Conservation (phyloP, 2,888 invertebrate genomes). For the Drosophila nr. medialis region DNA sequence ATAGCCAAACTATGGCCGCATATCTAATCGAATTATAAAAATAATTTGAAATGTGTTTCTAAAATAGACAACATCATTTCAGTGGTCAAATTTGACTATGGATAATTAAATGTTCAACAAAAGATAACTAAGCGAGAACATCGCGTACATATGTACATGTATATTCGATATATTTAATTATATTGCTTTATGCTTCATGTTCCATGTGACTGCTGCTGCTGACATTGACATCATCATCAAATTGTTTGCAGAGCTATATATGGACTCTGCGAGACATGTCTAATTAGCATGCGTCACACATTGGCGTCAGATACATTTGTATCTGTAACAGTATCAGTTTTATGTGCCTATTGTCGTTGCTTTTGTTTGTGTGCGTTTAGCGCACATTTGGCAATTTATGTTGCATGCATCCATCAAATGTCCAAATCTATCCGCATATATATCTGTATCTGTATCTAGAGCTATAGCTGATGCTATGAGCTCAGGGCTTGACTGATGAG, state of each 20-base stretch:
- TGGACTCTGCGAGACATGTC: conserved; percentile 21
- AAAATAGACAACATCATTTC: conserved; percentile 12
- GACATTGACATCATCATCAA: conserved; percentile 38
- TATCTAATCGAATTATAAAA: conserved; percentile 26
- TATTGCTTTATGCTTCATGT: conserved; percentile 1
- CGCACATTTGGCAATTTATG: conserved; percentile 55
- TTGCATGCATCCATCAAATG: conserved; percentile 63
- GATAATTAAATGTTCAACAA: not conserved
- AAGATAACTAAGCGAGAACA: not conserved
- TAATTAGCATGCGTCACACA: conserved; percentile 58
- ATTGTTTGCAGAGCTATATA: conserved; percentile 14
- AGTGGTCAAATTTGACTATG: conserved; percentile 9
- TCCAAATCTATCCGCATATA: conserved; percentile 37
- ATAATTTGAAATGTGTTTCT: conserved; percentile 40
- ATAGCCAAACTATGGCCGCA: conserved; percentile 22
- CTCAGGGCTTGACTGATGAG: conserved; percentile 64
- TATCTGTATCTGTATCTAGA: conserved; percentile 20
- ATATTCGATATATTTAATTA: conserved; percentile 16
- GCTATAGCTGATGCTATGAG: conserved; percentile 29
- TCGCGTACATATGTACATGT: conserved; percentile 15
- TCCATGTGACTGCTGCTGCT: conserved; percentile 25
- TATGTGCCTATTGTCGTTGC: not conserved
- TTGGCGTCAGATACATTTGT: conserved; percentile 37
- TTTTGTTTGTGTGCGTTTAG: conserved; percentile 17
- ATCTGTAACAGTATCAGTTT: conserved; percentile 10